Conservation (phyloP, 2,797 vertebrate species). For the Ciconia nigra region DNA sequence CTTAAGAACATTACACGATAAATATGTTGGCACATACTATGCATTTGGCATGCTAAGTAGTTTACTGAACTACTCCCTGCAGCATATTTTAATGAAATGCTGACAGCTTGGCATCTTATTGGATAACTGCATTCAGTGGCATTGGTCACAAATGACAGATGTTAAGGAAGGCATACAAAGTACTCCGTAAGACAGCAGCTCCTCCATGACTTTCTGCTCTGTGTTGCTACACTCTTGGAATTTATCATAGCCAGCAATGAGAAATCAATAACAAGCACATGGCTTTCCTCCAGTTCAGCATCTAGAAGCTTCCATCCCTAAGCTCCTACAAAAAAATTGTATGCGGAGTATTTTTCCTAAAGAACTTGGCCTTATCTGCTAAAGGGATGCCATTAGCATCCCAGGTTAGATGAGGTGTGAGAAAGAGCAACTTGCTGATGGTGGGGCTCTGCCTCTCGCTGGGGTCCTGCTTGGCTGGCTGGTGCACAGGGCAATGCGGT, state of each 20-base stretch:
- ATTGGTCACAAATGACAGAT: constrained; percentile 43
- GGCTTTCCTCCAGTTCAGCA: neutral
- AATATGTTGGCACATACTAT: constrained; percentile 24
- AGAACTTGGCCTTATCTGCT: neutral
- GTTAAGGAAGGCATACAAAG: constrained; percentile 37
- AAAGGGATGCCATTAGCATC: neutral
- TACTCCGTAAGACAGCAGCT: neutral
- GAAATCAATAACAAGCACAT: neutral
- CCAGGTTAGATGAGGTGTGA: neutral
- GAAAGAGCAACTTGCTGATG: neutral
- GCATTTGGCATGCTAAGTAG: constrained; percentile 48
- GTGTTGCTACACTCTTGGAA: constrained; percentile 1
- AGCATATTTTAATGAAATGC: constrained; percentile 63
- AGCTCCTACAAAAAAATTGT: neutral
- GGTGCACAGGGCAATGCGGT: neutral
- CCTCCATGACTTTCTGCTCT: neutral
- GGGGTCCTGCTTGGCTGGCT: neutral
- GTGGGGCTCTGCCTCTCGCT: neutral
- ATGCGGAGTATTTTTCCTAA: neutral
- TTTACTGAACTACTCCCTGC: constrained; percentile 29
- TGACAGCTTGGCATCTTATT: constrained; percentile 53
- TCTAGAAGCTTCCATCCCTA: constrained; percentile 7
- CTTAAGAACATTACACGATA: constrained; percentile 29
- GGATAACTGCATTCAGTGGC: constrained; percentile 41
- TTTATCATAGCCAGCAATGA: constrained; percentile 27